Evolutionary conservation across 2,113 vertebrate genomes (phyloP).

Genomic region (Microcebus murinus): DNA sequence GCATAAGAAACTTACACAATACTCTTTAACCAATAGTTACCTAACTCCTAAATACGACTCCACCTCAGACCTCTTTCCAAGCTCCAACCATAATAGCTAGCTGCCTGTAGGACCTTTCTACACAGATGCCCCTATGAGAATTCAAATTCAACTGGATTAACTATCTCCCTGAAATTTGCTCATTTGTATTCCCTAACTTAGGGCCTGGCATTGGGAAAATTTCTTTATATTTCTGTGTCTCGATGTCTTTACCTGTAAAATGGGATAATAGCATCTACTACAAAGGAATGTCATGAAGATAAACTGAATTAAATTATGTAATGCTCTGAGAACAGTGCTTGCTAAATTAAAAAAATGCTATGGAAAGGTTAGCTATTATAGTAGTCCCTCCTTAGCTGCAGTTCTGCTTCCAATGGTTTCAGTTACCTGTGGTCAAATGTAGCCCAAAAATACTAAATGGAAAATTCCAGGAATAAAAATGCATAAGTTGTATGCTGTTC

Average conservation of each 20-base stretch:
- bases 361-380: background rate
- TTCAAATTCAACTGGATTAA: background rate
- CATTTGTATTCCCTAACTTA: background rate
- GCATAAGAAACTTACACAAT: background rate
- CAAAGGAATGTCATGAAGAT: background rate
- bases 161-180: background rate
- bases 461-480: background rate
- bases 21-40: background rate
- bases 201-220: background rate
- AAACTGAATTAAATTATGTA: background rate
- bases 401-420: background rate
- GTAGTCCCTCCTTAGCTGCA: background rate
- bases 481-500: background rate
- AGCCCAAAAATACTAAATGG: background rate
- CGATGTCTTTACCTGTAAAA: background rate
- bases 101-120: background rate
- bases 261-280: background rate
- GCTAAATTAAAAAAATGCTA: background rate
- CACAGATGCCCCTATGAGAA: background rate
- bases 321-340: background rate
- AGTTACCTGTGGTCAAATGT: background rate
- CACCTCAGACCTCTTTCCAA: background rate
- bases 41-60: background rate
- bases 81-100: background rate
- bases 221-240: background rate